These are phyloP conservation scores for Chrysogorgia sp. DNA, from an alignment of 92 coral and sea anemone genomes.

Conservation along the genomic window DNA sequence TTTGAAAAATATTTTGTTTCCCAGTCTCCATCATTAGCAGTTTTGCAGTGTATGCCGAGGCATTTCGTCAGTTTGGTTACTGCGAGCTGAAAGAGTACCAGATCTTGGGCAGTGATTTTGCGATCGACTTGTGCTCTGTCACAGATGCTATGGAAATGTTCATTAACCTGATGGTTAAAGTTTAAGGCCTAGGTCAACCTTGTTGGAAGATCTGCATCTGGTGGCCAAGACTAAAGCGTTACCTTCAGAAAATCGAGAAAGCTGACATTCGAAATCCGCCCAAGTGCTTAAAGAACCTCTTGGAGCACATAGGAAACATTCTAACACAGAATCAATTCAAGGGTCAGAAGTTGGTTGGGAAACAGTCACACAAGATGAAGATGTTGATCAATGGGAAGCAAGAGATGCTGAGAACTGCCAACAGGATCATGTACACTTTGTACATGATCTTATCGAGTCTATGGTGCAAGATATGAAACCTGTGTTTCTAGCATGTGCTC, in stretches of 20 bases:
- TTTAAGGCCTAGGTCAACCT: background rate
- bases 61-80: no score
- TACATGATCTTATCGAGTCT: background rate
- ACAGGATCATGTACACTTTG: background rate
- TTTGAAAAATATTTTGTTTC: no score
- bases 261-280: background rate
- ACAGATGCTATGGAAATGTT: slow-evolving; percentile 9
- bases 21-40: no score
- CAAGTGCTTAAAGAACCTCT: background rate
- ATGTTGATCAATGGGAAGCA: background rate
- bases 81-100: no score
- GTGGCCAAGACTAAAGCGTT: slow-evolving; percentile 10
- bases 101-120: slow-evolving; percentile 13
- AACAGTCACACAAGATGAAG: background rate
- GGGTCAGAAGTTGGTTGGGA: slow-evolving; percentile 21
- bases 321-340: background rate
- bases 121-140: slow-evolving; percentile 11
- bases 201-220: slow-evolving; percentile 12
- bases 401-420: background rate
- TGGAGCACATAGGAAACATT: background rate
- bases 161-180: slow-evolving; percentile 12
- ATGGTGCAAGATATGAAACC: no score
- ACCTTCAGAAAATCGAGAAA: slow-evolving; percentile 1
- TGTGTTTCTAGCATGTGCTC: no score
- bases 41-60: no score